Evolutionary conservation across 1,140 invertebrate species (phyloP), one percentile per base, ranked within the genome.

Genomic region (Brevipalpus yothersi): DNA sequence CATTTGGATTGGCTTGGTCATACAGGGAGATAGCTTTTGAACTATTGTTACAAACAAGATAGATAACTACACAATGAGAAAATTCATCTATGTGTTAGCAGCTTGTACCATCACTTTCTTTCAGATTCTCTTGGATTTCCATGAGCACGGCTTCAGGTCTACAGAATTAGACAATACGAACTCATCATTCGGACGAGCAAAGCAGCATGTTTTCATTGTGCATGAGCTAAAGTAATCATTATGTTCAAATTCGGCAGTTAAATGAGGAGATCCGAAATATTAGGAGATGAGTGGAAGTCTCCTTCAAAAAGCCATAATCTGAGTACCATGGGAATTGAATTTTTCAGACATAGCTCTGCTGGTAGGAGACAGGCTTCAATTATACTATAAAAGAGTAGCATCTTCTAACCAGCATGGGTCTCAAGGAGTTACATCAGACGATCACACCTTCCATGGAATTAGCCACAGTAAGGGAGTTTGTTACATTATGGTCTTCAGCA

Each of bases 171-270:
- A 91, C n/a, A 93, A 70, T 53, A 94, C 79, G 70, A 82, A 90
- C 74, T 92, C 80, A 69, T 93, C 88, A 49, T 80, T 77, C 8
- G 81, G 79, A 1, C 89, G 89, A 17, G 85, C 88, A 75, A 94
- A 94, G 56, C 80, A 84, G 67, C 88, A 92, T 61, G 86, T 91
- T 72, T 95, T 95, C 86, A 94, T 92, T 0, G 90, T 94, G 69
- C 89, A 94, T 1, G 86, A 90, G 70, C 94, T 94, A 65, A 89
- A 92, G 70, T 94, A 95, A 60, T 85, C 84, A 23, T 80, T 77
- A 69, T 91, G 84, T 70, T 90, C 86, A 71, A 95, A 92, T 71
- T 89, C 82, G 60, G 80, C 84, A 21, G 84, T 68, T 0, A 82
- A 79, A 23, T 77, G 75, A 1, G 79, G 70, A 9, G 78, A 78